Percentiles rank a stretch among this genome's conserved stretches.
Evolutionary conservation across 2,797 vertebrate genomes (phyloP).

Genomic region (Emys orbicularis): DNA sequence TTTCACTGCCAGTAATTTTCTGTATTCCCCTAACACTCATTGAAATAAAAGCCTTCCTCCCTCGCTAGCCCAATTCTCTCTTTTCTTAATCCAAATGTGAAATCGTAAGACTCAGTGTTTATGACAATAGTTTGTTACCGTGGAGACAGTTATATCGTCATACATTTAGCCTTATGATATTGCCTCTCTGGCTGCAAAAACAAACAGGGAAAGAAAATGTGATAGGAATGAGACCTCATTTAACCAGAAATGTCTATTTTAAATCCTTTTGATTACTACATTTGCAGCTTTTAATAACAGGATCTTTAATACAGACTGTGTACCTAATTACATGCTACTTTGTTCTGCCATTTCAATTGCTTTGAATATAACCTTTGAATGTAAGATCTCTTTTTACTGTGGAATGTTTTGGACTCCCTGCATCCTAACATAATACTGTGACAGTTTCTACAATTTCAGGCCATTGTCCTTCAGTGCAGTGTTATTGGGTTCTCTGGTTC

Average conservation of each 20-base stretch:
- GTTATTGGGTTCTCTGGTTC: slow-evolving; percentile 36
- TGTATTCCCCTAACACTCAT: slow-evolving; percentile 75
- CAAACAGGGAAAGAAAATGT: slow-evolving; percentile 58
- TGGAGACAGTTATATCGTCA: slow-evolving; percentile 79
- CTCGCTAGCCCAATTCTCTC: slow-evolving; percentile 59
- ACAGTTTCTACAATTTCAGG: slow-evolving; percentile 44
- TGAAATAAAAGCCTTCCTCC: slow-evolving; percentile 76
- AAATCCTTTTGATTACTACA: slow-evolving; percentile 28
- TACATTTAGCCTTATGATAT: slow-evolving; percentile 72
- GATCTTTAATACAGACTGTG: background rate
- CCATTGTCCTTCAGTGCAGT: slow-evolving; percentile 23
- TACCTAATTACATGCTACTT: slow-evolving; percentile 42
- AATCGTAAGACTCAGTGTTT: slow-evolving; percentile 81
- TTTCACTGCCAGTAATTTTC: slow-evolving; percentile 74
- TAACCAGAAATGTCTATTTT: slow-evolving; percentile 52
- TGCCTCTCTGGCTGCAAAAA: slow-evolving; percentile 64
- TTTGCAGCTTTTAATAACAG: slow-evolving; percentile 29
- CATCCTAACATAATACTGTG: background rate
- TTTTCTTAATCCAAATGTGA: slow-evolving; percentile 80
- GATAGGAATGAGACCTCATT: slow-evolving; percentile 14
- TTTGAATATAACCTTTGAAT: slow-evolving; percentile 61
- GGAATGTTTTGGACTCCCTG: slow-evolving; percentile 47
- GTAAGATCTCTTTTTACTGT: background rate
- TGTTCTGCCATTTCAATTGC: slow-evolving; percentile 39
- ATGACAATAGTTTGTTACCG: slow-evolving; percentile 81